phyloP scores from a whole-genome alignment of 2,888 invertebrate species.

The Xanthorhoe spadicearia region DNA sequence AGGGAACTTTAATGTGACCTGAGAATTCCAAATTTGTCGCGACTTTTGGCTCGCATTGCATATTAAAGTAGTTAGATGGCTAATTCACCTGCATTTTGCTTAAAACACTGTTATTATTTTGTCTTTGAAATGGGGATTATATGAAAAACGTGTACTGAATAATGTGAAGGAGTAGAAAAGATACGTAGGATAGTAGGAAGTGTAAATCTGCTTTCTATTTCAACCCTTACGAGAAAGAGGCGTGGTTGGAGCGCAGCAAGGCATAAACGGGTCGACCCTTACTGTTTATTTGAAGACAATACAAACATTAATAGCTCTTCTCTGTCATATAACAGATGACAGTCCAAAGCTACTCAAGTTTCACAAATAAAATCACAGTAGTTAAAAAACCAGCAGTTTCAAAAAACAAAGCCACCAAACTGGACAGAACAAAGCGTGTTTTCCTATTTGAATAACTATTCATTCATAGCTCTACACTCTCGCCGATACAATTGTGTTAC shows the following conservation, averaged over 20 bases:
- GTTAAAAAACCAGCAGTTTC: slow-evolving; percentile 2
- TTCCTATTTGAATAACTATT: slow-evolving; percentile 24
- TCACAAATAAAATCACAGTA: slow-evolving; percentile 1
- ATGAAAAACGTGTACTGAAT: too few species aligned
- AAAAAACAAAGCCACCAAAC: slow-evolving; percentile 10
- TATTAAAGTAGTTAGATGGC: neutral
- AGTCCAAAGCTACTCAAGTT: slow-evolving; percentile 1
- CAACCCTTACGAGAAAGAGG: too few species aligned
- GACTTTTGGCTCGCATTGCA: slow-evolving; percentile 9
- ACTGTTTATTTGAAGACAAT: too few species aligned
- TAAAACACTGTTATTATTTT: neutral
- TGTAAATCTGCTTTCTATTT: too few species aligned
- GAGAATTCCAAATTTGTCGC: neutral
- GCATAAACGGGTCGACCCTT: too few species aligned
- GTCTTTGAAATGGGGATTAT: too few species aligned
- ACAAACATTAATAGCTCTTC: too few species aligned
- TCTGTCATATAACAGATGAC: neutral
- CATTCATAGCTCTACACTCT: neutral
- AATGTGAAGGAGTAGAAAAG: too few species aligned
- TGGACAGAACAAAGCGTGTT: slow-evolving; percentile 37
- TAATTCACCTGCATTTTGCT: neutral
- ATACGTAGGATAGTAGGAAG: too few species aligned
- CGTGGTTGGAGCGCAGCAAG: too few species aligned
- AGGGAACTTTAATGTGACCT: slow-evolving; percentile 1
- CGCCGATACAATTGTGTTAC: neutral